These are phyloP conservation scores for Rhea americana DNA, from an alignment of 2,113 vertebrate species.

Conservation along the genomic window DNA sequence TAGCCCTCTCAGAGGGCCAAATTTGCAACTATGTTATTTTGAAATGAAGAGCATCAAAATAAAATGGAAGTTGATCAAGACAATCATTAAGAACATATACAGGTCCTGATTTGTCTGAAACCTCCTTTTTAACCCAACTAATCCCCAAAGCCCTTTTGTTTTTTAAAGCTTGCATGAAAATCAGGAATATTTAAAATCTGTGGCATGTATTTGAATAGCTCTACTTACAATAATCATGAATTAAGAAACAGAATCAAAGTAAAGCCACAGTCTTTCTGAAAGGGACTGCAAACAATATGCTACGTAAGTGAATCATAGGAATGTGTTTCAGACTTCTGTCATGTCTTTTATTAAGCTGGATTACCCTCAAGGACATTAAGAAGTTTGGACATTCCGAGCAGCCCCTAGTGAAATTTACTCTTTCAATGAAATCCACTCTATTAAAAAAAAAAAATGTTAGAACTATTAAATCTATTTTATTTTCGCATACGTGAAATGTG, in stretches of 20 bases:
- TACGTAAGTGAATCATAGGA: background rate
- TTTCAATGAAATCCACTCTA: background rate
- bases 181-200: background rate
- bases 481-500: background rate
- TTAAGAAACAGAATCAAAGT: background rate
- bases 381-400: background rate
- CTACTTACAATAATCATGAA: background rate
- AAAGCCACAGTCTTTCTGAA: background rate
- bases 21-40: background rate
- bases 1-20: fast-evolving
- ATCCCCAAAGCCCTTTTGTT: background rate
- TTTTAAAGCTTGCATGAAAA: background rate
- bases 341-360: background rate
- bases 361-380: background rate
- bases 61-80: background rate
- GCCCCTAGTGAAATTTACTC: background rate
- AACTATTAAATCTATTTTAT: background rate
- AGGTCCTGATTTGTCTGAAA: background rate
- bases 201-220: background rate
- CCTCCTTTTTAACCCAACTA: background rate
- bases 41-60: background rate
- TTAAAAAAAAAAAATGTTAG: background rate
- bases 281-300: background rate
- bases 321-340: background rate
- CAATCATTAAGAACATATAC: no score